Conservation (phyloP, 2,113 vertebrate species). For the Hemiscyllium ocellatum region DNA sequence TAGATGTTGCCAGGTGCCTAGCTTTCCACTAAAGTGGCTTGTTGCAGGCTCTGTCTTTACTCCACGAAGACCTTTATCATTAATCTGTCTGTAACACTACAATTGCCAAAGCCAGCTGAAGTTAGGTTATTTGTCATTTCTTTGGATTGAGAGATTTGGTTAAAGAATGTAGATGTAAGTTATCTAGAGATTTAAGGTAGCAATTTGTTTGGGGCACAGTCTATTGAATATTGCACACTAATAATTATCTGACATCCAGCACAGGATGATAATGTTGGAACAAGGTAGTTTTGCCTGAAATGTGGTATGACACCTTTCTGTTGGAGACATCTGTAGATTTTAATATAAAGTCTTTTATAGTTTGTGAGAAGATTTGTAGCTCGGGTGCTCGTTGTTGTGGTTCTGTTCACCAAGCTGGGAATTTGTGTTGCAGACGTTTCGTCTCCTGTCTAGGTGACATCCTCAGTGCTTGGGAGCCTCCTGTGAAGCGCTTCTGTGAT, state of each 20-base stretch:
- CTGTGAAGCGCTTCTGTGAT: no score
- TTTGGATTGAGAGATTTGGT: background rate
- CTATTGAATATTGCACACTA: background rate
- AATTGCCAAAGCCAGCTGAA: background rate
- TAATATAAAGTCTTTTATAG: no score
- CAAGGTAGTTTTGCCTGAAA: background rate
- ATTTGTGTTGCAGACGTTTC: no score
- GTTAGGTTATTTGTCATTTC: background rate
- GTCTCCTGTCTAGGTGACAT: no score
- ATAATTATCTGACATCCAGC: background rate
- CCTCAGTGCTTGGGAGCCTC: no score
- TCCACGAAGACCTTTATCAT: background rate
- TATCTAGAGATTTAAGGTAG: background rate
- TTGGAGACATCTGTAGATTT: background rate
- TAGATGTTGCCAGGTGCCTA: background rate
- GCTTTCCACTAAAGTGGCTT: background rate
- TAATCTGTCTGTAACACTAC: background rate
- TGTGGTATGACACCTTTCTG: background rate
- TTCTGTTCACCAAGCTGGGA: no score
- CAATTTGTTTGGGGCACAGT: background rate
- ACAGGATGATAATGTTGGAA: background rate
- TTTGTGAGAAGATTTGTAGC: no score
- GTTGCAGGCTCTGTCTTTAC: background rate
- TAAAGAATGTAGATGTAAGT: background rate
- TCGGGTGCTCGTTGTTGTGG: no score